phyloP scores from a whole-genome alignment of 2,113 vertebrate species.

The Desmodus rotundus region DNA sequence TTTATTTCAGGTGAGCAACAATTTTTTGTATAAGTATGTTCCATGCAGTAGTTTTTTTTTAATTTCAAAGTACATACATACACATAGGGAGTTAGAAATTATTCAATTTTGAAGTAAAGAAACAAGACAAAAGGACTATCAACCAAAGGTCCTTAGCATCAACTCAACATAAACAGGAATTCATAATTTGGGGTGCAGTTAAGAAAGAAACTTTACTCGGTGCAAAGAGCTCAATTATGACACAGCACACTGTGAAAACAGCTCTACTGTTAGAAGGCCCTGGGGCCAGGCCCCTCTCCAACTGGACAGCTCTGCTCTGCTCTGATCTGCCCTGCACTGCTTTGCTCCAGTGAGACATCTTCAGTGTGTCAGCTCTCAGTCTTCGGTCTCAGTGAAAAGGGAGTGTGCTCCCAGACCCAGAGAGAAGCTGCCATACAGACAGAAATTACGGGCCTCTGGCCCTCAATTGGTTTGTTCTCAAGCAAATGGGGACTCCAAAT shows the following conservation, averaged over 20 bases:
- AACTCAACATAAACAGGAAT: neutral
- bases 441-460: neutral
- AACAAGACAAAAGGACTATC: neutral
- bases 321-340: neutral
- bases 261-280: neutral
- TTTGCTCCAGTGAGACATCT: neutral
- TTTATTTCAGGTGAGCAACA: neutral
- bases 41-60: neutral
- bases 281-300: neutral
- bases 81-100: neutral
- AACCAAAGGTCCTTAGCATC: neutral
- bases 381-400: neutral
- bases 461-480: neutral
- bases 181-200: neutral
- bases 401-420: neutral
- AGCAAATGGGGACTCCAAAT: neutral
- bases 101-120: slow-evolving; percentile 7
- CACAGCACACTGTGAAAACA: neutral
- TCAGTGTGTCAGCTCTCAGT: neutral
- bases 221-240: neutral
- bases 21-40: neutral
- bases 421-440: neutral
- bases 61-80: neutral
- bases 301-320: neutral
- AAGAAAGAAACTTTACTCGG: neutral